Evolutionary conservation across 1,140 invertebrate species (phyloP), one percentile per base, ranked within the genome.

Genomic region (Lamellibrachia luymesi): DNA sequence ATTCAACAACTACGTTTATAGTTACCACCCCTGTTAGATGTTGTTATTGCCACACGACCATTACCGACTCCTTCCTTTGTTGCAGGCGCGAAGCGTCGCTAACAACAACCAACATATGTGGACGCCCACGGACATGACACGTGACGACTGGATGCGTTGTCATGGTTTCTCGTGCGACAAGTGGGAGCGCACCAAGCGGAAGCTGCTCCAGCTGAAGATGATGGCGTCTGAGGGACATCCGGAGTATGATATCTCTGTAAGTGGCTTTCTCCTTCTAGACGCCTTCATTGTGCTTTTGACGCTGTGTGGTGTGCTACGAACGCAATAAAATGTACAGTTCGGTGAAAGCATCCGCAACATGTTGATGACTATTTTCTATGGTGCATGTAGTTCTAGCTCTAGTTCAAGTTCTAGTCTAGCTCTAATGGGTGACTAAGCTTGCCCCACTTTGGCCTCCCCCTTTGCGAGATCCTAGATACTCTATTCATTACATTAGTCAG

Each of bases 131-230:
- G 38, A 93, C 27, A 90, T 22, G 27, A 91, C 90, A 27, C 80
- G 80, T 10, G 90, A 90, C 10, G 93, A 91, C 5, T 93, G 93
- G 93, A 13, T 93, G 38, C 5, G 50, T 8, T 93, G 90, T 27
- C 93, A 91, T 56, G 93, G 93, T 27, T 91, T 93, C 80, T 1
- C 5, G 25, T 8, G 90, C 27, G 90, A 90, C n/a, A 50, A 38
- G 22, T 93, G 93, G 50, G 90, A 93, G 50, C 22, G 90, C 6
- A 91, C 90, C 8, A 90, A 91, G 27, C 25, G 13, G 50, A 93
- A 93, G 90, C 25, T 90, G 49, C 5, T 27, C 6, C 7, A 91
- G 52, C 50, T 93, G 49, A 51, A 91, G 50, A 10, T 50, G 25
- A 51, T 91, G 91, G 91, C 4, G 64, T 80, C 64, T 2, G 64